Evolutionary conservation across 2,797 vertebrate species (phyloP).

Genomic region (Chelmon rostratus): DNA sequence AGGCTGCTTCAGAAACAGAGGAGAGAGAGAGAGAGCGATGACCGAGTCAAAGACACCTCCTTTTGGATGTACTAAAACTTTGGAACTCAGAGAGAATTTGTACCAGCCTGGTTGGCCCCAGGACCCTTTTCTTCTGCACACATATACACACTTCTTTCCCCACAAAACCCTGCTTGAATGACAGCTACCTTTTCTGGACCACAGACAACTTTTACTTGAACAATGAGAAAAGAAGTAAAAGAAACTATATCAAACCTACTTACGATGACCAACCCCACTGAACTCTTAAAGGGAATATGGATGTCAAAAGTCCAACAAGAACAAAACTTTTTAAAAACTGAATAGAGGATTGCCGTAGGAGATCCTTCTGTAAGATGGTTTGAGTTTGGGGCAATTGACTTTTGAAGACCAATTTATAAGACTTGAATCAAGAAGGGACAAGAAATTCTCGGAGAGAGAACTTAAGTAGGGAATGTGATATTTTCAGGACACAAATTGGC

Average conservation of each 20-base stretch:
- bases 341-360: conserved; percentile 78
- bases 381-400: conserved; percentile 73
- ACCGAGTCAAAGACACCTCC: conserved; percentile 77
- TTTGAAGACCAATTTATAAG: conserved; percentile 84
- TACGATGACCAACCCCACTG: conserved; percentile 75
- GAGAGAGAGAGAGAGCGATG: conserved; percentile 64
- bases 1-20: conserved; percentile 79
- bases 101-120: conserved; percentile 75
- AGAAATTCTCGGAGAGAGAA: conserved; percentile 82
- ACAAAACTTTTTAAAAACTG: conserved; percentile 77
- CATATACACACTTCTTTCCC: conserved; percentile 73
- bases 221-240: conserved; percentile 64
- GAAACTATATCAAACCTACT: conserved; percentile 65
- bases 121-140: conserved; percentile 78
- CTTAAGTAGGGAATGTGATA: conserved; percentile 82
- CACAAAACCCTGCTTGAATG: conserved; percentile 79
- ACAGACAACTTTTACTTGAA: conserved; percentile 79
- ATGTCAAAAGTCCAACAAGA: conserved; percentile 77
- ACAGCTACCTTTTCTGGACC: conserved; percentile 83
- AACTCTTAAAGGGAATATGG: conserved; percentile 75
- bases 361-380: conserved; percentile 75
- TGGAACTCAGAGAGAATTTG: conserved; percentile 85
- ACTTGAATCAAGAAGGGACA: conserved; percentile 83
- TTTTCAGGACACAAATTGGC: conserved; percentile 89
- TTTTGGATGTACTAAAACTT: conserved; percentile 91